Conservation (phyloP, 2,797 vertebrate species). For the Coendou prehensilis region DNA sequence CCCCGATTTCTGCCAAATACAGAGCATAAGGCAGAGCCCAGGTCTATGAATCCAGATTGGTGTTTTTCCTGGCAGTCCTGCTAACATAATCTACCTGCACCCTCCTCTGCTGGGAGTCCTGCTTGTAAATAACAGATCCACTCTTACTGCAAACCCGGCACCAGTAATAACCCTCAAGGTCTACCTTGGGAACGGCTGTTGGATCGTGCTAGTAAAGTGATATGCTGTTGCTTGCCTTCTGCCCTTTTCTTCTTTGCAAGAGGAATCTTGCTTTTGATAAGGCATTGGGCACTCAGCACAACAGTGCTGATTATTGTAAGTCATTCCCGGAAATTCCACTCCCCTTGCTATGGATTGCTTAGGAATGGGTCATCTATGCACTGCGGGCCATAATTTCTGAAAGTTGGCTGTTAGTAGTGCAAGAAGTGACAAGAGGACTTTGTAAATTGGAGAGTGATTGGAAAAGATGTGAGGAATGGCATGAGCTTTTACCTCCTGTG, state of each 20-base stretch:
- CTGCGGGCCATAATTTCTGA: not conserved
- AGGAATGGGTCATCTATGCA: not conserved
- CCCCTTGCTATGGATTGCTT: not conserved
- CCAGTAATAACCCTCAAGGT: not conserved
- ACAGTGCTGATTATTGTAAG: too few species aligned
- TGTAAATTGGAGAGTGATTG: not conserved
- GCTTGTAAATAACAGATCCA: not conserved
- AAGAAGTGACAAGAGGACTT: not conserved
- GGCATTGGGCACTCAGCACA: too few species aligned
- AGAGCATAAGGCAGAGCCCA: not conserved
- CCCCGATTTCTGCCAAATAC: not conserved
- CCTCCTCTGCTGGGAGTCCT: not conserved
- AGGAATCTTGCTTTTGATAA: not conserved
- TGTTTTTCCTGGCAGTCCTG: not conserved
- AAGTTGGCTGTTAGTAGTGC: too few species aligned
- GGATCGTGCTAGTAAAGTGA: not conserved
- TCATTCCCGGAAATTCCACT: not conserved
- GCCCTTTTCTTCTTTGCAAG: not conserved
- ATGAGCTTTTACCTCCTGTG: fast-evolving
- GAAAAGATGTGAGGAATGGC: not conserved
- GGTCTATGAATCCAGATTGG: not conserved
- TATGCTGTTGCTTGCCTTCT: not conserved
- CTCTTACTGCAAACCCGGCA: not conserved
- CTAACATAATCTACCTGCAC: too few species aligned
- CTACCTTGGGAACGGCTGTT: not conserved